Percentiles rank a stretch among this genome's conserved stretches.
phyloP scores from a whole-genome alignment of 1,140 invertebrate species.

The Camponotus floridanus region DNA sequence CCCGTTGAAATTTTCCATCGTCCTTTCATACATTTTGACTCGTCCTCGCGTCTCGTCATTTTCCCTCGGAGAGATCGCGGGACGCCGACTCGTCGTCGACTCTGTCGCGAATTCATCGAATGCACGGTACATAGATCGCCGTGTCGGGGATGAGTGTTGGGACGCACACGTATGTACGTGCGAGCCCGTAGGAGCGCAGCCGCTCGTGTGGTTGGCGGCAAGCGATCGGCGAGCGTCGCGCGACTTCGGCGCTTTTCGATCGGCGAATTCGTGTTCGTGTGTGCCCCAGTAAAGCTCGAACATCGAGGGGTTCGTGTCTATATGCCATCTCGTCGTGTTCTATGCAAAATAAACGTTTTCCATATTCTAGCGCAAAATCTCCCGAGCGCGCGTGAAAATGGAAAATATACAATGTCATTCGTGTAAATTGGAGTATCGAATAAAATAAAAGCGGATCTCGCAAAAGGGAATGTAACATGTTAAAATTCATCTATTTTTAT shows the following conservation, averaged over 20 bases:
- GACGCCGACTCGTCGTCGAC: background rate
- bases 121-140: background rate
- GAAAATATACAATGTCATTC: background rate
- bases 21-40: background rate
- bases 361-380: background rate
- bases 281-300: conserved; percentile 48
- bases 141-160: background rate
- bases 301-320: conserved; percentile 25
- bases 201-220: conserved; percentile 5
- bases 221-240: conserved; percentile 48
- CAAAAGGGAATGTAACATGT: background rate
- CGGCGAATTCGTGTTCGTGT: conserved; percentile 20
- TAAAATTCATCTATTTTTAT: background rate
- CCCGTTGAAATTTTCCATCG: too few species aligned
- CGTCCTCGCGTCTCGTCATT: background rate
- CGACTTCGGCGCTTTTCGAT: conserved; percentile 54
- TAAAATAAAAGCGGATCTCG: background rate
- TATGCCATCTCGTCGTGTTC: conserved; percentile 13
- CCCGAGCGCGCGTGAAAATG: background rate
- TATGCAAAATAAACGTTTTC: conserved; percentile 30
- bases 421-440: background rate
- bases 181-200: too few species aligned
- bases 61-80: background rate
- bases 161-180: too few species aligned
- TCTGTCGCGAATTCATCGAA: conserved; percentile 13